phyloP scores from a whole-genome alignment of 2,888 invertebrate genomes.

The Parnassius mnemosyne region DNA sequence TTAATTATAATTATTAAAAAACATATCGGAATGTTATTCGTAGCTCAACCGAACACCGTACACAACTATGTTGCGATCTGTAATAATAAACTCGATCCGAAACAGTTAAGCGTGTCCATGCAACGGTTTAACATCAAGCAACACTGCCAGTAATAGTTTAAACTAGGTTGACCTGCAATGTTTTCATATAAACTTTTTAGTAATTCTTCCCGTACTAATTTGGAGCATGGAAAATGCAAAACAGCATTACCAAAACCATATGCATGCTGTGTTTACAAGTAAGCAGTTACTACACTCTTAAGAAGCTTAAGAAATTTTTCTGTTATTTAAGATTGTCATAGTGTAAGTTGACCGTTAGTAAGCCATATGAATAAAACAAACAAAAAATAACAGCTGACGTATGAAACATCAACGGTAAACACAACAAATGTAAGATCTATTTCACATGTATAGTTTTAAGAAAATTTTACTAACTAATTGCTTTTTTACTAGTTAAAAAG shows the following conservation, averaged over 20 bases:
- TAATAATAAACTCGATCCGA: constrained; percentile 24
- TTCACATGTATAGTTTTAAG: too few relatives aligned
- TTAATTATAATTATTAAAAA: too few relatives aligned
- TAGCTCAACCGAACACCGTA: not conserved
- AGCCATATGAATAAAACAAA: too few relatives aligned
- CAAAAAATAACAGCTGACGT: too few relatives aligned
- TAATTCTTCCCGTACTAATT: not conserved
- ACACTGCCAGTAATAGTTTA: constrained; percentile 27
- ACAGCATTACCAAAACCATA: not conserved
- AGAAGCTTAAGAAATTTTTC: too few relatives aligned
- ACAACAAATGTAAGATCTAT: too few relatives aligned
- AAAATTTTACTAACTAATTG: too few relatives aligned
- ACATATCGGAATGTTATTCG: not conserved
- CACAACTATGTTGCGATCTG: constrained; percentile 20
- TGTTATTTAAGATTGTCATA: too few relatives aligned
- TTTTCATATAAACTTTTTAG: constrained; percentile 24
- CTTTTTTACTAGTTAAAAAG: too few relatives aligned
- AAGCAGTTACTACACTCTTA: too few relatives aligned
- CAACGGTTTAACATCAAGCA: constrained; percentile 30
- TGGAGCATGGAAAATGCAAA: constrained; percentile 8
- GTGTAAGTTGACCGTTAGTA: too few relatives aligned
- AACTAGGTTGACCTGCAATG: constrained; percentile 41
- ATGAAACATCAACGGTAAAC: not conserved
- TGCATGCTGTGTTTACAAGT: too few relatives aligned
- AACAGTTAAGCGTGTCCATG: constrained; percentile 32